Evolutionary conservation across 1,140 invertebrate genomes (phyloP).

Genomic region (Drosophila arawakana): DNA sequence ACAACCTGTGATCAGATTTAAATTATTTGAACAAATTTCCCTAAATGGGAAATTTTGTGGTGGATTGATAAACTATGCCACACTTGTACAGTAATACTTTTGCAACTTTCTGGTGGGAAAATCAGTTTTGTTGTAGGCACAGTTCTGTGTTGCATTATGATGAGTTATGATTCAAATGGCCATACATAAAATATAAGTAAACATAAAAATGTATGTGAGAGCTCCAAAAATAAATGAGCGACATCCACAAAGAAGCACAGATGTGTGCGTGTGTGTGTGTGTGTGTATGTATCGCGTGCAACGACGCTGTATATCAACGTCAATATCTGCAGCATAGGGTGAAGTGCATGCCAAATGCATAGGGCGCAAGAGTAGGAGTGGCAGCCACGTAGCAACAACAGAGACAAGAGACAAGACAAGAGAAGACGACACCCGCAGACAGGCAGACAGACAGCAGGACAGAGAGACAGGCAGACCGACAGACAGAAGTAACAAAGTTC

Average conservation of each 20-base stretch:
- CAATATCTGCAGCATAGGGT: conserved; percentile 79
- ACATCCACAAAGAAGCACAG: conserved; percentile 25
- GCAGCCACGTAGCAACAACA: conserved; percentile 69
- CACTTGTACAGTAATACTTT: background rate
- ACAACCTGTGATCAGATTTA: background rate
- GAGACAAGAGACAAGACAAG: conserved; percentile 51
- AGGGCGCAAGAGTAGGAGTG: conserved; percentile 70
- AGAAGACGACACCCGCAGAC: conserved; percentile 52
- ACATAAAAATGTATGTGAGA: conserved; percentile 30
- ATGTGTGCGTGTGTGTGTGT: conserved; percentile 1
- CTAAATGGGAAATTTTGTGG: conserved; percentile 2
- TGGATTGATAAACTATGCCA: too few relatives aligned
- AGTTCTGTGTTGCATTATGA: conserved; percentile 6
- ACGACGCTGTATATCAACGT: conserved; percentile 79
- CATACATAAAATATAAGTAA: conserved; percentile 25
- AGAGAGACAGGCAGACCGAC: conserved; percentile 33
- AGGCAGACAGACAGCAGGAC: background rate
- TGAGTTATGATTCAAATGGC: conserved; percentile 11
- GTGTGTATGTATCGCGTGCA: conserved; percentile 68
- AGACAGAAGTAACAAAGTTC: conserved; percentile 78
- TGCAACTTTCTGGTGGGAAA: conserved; percentile 15
- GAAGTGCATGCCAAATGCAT: conserved; percentile 67
- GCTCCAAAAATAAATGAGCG: conserved; percentile 79
- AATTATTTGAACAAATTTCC: background rate
- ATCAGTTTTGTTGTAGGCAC: conserved; percentile 1